Percentiles rank a stretch among this genome's conserved stretches.
phyloP scores from a whole-genome alignment of 2,113 vertebrate species.

The Forbesichthys agassizii region DNA sequence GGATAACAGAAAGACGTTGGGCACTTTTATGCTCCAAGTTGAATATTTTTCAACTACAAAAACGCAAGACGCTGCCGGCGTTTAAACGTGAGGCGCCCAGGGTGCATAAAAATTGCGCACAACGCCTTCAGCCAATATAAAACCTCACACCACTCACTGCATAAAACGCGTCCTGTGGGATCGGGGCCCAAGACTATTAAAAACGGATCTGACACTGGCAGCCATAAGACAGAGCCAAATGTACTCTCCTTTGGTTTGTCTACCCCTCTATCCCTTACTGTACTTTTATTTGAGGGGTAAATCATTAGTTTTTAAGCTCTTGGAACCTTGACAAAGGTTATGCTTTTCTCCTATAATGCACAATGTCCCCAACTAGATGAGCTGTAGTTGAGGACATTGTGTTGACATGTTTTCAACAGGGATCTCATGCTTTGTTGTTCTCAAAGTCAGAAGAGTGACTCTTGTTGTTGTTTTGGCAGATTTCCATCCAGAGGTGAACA shows the following conservation, averaged over 20 bases:
- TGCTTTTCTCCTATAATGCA: constrained; percentile 18
- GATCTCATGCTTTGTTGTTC: constrained; percentile 35
- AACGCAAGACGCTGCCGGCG: too few relatives aligned
- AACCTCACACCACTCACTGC: too few relatives aligned
- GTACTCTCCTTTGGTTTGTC: constrained; percentile 3
- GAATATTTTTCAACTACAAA: too few relatives aligned
- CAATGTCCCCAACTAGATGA: constrained; percentile 31
- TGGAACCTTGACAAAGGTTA: not conserved
- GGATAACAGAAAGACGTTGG: too few relatives aligned
- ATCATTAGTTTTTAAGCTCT: not conserved
- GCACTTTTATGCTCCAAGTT: too few relatives aligned
- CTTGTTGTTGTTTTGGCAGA: constrained; percentile 48
- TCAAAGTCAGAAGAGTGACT: constrained; percentile 43
- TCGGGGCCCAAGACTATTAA: too few relatives aligned
- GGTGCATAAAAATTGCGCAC: too few relatives aligned
- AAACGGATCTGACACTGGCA: too few relatives aligned
- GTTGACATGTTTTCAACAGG: constrained; percentile 48
- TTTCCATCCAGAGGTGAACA: constrained; percentile 60
- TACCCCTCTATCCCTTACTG: not conserved
- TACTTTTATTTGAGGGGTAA: constrained; percentile 16
- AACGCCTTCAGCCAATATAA: too few relatives aligned
- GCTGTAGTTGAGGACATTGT: constrained; percentile 18
- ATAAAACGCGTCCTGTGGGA: too few relatives aligned
- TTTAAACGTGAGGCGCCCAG: too few relatives aligned
- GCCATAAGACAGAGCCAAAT: too few relatives aligned